Evolutionary conservation across 64 coral and sea anemone species (phyloP).

Genomic region (Acropora yongei): DNA sequence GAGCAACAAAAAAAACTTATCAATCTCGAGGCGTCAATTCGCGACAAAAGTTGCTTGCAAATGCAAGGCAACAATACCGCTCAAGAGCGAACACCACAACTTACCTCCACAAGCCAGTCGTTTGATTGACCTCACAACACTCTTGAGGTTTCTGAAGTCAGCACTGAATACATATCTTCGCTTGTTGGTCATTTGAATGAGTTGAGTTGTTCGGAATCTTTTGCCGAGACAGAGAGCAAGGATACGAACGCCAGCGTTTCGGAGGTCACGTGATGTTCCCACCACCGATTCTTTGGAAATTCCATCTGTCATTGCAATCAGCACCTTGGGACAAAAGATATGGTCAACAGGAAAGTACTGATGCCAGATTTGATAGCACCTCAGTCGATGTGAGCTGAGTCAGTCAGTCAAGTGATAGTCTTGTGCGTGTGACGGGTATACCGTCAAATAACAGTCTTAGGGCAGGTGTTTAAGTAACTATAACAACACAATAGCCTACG

Average conservation of each 20-base stretch:
- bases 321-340: neutral
- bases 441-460: no score
- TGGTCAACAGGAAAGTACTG: no score
- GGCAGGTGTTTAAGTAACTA: no score
- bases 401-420: no score
- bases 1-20: no score
- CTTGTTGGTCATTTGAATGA: slow-evolving; percentile 61
- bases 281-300: slow-evolving; percentile 48
- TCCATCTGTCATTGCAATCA: slow-evolving; percentile 68
- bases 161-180: slow-evolving; percentile 69
- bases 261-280: slow-evolving; percentile 26
- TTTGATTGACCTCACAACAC: slow-evolving; percentile 67
- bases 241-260: slow-evolving; percentile 56
- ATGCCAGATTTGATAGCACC: no score
- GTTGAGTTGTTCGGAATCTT: slow-evolving; percentile 27
- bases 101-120: slow-evolving; percentile 65
- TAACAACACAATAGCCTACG: no score
- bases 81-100: neutral
- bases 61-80: neutral
- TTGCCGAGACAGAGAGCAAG: slow-evolving; percentile 68
- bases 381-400: no score
- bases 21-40: no score
- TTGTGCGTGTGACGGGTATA: no score
- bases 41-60: no score
- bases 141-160: slow-evolving; percentile 60